Evolutionary conservation across 2,888 invertebrate species (phyloP), one percentile per base, ranked within the genome.

Genomic region (Apocheima hispidaria): DNA sequence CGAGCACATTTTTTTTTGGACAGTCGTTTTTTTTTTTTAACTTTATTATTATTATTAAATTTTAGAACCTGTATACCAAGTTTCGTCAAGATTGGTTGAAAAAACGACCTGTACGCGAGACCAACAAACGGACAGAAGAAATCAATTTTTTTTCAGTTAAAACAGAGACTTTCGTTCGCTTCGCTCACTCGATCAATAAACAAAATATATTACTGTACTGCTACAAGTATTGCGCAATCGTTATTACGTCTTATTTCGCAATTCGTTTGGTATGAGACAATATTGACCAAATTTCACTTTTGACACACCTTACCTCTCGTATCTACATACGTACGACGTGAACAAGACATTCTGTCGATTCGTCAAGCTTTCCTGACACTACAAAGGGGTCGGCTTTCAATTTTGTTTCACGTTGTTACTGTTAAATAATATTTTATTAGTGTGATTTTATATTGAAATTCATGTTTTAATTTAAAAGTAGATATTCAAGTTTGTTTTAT

Each of bases 231-330:
- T 59, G 26, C 52, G 40, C 53, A 60, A 62, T 65, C 49, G 69
- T 68, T 51, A 60, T 71, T 71, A 74, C 68, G 71, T 74, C 40
- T 62, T 59, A 70, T 78, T 75, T 70, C 65, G 70, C 70, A 70
- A 72, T 44, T 61, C 74, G 73, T 79, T 74, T 72, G 67, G 71
- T 72, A 72, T 75, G 77, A 82, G 71, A 78, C 77, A 88, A 89
- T 87, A 88, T 87, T 88, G 78, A 78, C 83, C 60, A 77, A 88
- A 84, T 89, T 88, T 90, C 90, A 88, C 90, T 88, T 87, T 84
- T 80, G 56, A 72, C 74, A 73, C 71, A 75, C 65, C 61, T 64
- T 35, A 51, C 43, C 36, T 44, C 40, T 51, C 16, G 50, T 53
- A 48, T 48, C 40, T 20, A 55, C 51, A 40, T 63, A 52, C 50